Evolutionary conservation across 2,797 vertebrate genomes (phyloP), one percentile per base, ranked within the genome.

Genomic region (Acanthurus lineatus): DNA sequence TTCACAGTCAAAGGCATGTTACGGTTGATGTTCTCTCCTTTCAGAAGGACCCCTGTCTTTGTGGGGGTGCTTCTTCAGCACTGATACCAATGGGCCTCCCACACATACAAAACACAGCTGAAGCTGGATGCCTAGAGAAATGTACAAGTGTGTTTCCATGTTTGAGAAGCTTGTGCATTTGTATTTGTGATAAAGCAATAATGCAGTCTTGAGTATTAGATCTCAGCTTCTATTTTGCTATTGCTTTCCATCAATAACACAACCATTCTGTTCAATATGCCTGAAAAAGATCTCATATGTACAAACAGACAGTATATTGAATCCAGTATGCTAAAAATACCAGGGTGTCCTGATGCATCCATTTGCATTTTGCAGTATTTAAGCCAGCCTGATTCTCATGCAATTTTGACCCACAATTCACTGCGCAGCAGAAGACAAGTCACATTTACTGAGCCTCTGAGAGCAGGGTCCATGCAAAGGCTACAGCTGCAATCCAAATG

Each of bases 1-100:
- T 88, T 90, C 65, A 82, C 60, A 88, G 75, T 84, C 76, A 60
- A 79, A 84, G n/a, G 59, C 79, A 64, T 73, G 66, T 32, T 73
- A 58, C 53, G 3, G 66, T 83, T 82, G 76, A 77, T 86, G 83
- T 71, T 85, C 68, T 69, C 62, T 60, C 20, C 56, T 81, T 76
- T 86, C 44, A 87, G 56, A 84, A 45, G 79, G 76, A 87, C 73
- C 69, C 60, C 35, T 62, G 77, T 78, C 47, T 88, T 71, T 82
- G 69, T 69, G 70, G 80, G 64, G 56, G 84, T 71, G 75, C 79
- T 80, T 82, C 81, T 85, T 87, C 77, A 85, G 40, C 49, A 9
- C 57, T 59, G 59, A 79, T 74, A 78, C 69, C 84, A 86, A 85
- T 42, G 49, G 51, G 60, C 76, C 81, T 85, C 83, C 85, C 71